These are phyloP conservation scores for Procambarus clarkii DNA, from an alignment of 1,140 invertebrate species.

Conservation along the genomic window DNA sequence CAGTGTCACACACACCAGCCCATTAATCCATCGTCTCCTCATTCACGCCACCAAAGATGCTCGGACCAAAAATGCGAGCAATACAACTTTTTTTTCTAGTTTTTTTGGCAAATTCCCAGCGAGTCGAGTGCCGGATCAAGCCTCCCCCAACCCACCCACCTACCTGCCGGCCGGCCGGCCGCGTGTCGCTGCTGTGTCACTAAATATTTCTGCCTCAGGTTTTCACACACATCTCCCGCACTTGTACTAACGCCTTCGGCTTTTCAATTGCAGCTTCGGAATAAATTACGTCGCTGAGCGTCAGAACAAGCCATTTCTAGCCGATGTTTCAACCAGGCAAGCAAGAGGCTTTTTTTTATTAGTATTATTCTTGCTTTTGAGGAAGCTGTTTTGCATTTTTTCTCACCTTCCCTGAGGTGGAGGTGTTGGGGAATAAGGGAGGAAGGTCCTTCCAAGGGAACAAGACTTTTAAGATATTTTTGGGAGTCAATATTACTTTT, in stretches of 20 bases:
- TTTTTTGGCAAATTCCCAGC: background rate
- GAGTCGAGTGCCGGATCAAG: background rate
- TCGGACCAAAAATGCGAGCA: background rate
- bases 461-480: background rate
- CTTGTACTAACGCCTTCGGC: slow-evolving; percentile 16
- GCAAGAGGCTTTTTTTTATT: background rate
- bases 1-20: background rate
- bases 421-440: background rate
- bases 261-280: slow-evolving; percentile 29
- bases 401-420: background rate
- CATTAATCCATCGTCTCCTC: background rate
- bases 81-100: too few species aligned
- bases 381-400: background rate
- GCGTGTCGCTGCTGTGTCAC: slow-evolving; percentile 24
- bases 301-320: slow-evolving; percentile 27
- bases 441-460: background rate
- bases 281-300: slow-evolving; percentile 17
- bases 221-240: slow-evolving; percentile 20
- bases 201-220: slow-evolving; percentile 26
- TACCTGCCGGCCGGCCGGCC: too few species aligned
- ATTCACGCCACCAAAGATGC: background rate
- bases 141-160: too few species aligned
- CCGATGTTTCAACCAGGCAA: background rate
- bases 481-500: too few species aligned
- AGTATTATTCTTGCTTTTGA: background rate